Evolutionary conservation across 2,888 invertebrate species (phyloP), one percentile per base, ranked within the genome.

Genomic region (Galeruca laticollis): DNA sequence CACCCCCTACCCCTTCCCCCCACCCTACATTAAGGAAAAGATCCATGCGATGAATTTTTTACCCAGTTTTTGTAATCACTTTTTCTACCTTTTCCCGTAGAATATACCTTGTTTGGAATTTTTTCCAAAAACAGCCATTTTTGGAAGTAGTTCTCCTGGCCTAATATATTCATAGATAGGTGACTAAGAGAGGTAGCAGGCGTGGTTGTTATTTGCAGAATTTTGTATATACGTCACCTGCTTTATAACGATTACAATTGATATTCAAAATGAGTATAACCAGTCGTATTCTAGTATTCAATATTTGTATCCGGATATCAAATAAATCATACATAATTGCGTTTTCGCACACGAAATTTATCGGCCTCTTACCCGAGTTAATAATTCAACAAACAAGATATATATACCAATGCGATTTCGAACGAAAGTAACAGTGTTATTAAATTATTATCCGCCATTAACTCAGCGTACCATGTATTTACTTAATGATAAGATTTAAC

Each of bases 381-480:
- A 60, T 60, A 47, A 43, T 60, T 47, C 15, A 10, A 15, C 49
- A 47, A 62, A 35, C 21, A 20, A 37, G 15, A 62, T 52, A 21
- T 33, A 47, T 15, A 52, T 26, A 26, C 26, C 26, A 26, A 11
- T 62, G 20, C 60, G 15, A 62, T 10, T 62, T 62, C 51, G 51
- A 18, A 51, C 13, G 62, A 62, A 62, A 62, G 61, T 61, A 61
- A 61, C 61, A 61, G 52, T 62, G 62, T 52, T 52, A 62, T 62
- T 62, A 62, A 52, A 62, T 51, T 51, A 62, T 62, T 62, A 52
- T 62, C 37, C 26, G 37, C 26, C 6, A 26, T 26, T 26, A 26
- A 26, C 26, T 26, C 26, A 26, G 26, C 35, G 11, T 20, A 35
- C 62, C 31, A 35, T 31, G 9, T 21, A 21, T 52, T 51, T 62